phyloP scores from a whole-genome alignment of 2,113 vertebrate genomes.

The Chroicocephalus ridibundus region DNA sequence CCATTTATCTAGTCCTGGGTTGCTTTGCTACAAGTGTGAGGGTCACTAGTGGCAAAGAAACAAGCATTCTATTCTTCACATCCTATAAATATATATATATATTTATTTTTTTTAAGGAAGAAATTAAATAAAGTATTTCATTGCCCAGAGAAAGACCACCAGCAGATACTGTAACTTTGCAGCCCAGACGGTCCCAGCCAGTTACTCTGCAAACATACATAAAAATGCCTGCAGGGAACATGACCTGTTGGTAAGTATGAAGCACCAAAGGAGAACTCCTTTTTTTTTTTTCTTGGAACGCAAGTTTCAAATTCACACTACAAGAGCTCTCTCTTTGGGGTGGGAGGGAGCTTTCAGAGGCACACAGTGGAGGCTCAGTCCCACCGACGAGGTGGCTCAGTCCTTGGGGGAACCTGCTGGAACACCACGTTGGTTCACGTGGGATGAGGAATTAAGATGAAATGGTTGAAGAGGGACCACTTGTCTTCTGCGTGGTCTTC shows the following conservation, averaged over 20 bases:
- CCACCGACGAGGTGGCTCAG: background rate
- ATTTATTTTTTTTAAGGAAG: background rate
- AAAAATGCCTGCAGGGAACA: background rate
- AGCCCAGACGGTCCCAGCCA: background rate
- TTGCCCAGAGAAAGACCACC: background rate
- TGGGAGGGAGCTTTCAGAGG: background rate
- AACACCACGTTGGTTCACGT: accelerated
- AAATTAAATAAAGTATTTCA: background rate
- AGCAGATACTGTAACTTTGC: background rate
- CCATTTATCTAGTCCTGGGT: background rate
- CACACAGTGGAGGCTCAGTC: accelerated
- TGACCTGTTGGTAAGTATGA: background rate
- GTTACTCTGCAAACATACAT: background rate
- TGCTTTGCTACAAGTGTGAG: background rate
- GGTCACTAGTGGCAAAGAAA: background rate
- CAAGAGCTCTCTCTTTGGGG: no score
- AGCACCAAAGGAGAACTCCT: background rate
- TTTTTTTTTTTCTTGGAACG: background rate
- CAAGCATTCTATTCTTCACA: background rate
- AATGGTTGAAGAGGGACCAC: background rate
- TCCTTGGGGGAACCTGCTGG: background rate
- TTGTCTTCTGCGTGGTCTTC: background rate
- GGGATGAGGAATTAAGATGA: background rate
- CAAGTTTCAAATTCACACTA: background rate
- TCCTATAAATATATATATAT: background rate